Percentiles rank a stretch among this genome's conserved stretches.
Conservation (phyloP, 92 coral and sea anemone genomes). For the Porites evermanni region DNA sequence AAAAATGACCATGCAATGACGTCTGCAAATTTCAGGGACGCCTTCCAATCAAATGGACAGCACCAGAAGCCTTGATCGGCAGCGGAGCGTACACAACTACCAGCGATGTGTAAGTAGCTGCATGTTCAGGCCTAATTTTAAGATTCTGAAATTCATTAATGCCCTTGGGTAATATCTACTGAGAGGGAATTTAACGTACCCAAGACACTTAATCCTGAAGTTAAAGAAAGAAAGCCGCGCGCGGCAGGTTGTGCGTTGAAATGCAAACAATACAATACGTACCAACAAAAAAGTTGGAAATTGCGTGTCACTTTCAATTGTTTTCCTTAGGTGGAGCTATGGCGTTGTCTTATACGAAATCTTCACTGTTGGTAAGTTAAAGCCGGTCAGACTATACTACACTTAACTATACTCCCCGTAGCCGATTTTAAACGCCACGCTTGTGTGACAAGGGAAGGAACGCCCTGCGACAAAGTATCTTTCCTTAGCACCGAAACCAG, state of each 20-base stretch:
- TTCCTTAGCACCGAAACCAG: no score
- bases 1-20: no score
- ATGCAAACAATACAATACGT: no score
- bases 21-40: conserved; percentile 47
- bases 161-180: neutral
- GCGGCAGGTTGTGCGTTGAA: no score
- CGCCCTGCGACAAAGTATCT: no score
- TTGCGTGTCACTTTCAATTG: neutral
- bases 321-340: conserved; percentile 66
- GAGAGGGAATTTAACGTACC: neutral
- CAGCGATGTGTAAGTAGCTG: conserved; percentile 68
- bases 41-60: conserved; percentile 78
- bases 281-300: no score
- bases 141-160: neutral
- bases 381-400: neutral
- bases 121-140: neutral
- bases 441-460: no score
- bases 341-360: conserved; percentile 76
- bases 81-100: conserved; percentile 70
- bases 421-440: no score
- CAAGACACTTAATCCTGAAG: no score
- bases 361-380: conserved; percentile 66
- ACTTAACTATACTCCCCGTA: neutral
- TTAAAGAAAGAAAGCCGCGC: no score
- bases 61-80: conserved; percentile 64